phyloP scores from a whole-genome alignment of 2,797 vertebrate genomes.

The Synaphobranchus kaupii region DNA sequence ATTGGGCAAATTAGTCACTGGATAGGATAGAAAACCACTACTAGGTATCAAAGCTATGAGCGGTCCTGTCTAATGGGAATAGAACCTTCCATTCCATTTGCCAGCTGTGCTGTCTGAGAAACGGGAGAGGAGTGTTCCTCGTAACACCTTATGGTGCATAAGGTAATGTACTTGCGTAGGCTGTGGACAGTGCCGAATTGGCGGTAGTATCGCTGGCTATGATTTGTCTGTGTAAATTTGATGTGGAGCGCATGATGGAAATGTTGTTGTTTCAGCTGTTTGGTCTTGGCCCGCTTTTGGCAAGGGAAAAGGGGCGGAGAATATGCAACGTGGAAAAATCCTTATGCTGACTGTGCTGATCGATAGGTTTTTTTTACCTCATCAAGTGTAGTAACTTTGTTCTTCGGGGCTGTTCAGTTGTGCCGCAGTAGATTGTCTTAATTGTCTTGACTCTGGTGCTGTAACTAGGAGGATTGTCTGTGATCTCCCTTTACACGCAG shows the following conservation, averaged over 20 bases:
- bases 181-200: not conserved
- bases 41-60: not conserved
- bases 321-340: conserved; percentile 4
- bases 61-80: not conserved
- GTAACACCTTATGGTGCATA: not conserved
- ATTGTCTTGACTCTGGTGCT: not conserved
- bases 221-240: not conserved
- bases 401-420: not conserved
- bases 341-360: conserved; percentile 6
- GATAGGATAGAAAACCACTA: not conserved
- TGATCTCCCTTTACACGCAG: not conserved
- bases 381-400: not conserved
- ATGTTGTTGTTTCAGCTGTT: not conserved
- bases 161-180: not conserved
- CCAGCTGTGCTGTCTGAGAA: not conserved
- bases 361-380: not conserved
- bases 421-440: not conserved
- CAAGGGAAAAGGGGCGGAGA: not conserved
- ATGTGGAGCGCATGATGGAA: not conserved
- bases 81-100: not conserved
- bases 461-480: not conserved
- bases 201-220: not conserved
- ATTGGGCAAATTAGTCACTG: not conserved
- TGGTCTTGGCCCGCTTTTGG: not conserved
- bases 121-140: not conserved